Base-by-base conservation (phyloP, 2,797 vertebrate genomes). In the Liasis olivaceus region DNA sequence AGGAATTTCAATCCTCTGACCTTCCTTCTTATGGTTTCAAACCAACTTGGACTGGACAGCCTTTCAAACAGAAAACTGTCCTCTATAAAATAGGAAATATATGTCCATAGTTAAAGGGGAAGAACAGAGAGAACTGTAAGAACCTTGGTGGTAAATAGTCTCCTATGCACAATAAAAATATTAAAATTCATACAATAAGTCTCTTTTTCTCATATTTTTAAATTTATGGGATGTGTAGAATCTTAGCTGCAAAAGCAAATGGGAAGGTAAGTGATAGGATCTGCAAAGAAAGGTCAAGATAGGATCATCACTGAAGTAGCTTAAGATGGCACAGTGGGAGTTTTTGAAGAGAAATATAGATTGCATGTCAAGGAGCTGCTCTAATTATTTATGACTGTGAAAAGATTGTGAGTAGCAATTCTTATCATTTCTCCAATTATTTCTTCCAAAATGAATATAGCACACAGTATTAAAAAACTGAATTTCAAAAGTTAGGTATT, bases 381-480 rank as follows among this genome's bases (percentile, higher is more conserved):
- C 88, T 64, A 81, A 89, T 89, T 94, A 88, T 91, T 94, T 85
- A 87, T 88, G 81, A 88, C n/a, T 63, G 17, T 64, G 81, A 91
- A 91, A 91, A n/a, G 81, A 86, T 47, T 63, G 26, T 58, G 59
- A 88, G 92, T 36, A 88, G 36, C 58, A 88, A 64, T 47, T 88
- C 17, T 14, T 85, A 88, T 62, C 63, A 28, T 54, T 86, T 31
- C 8, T 85, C 15, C 72, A 89, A 66, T 64, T 1, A 15, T 77
- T 54, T 89, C 36, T n/a, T 72, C 24, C 17, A 56, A 72, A 89
- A 77, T 56, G 31, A n/a, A 88, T 15, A 26, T 13, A 88, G 8
- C 8, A 64, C 12, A 3, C 2, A 87, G 13, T 28, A 6, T 31
- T 90, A 47, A 63, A 42, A 63, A 6, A 51, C 24, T 36, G 54